Evolutionary conservation across 2,888 invertebrate species (phyloP), one percentile per base, ranked within the genome.

Genomic region (Ochlodes sylvanus): DNA sequence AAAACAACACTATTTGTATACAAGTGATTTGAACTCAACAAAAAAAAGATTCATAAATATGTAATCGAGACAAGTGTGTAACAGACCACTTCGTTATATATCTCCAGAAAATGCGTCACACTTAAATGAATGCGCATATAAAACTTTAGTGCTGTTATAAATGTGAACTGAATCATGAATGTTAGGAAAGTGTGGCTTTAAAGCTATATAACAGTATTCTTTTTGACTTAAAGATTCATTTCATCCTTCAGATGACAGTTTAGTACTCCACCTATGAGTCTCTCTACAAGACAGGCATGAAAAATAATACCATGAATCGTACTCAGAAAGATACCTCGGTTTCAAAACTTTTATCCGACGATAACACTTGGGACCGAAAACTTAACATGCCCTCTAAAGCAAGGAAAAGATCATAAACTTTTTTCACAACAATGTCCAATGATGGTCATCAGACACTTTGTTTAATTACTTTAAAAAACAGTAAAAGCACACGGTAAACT

Each of bases 121-220:
- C 67, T 72, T 64, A 74, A 85, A 86, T 82, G 73, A 86, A 89
- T 89, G 88, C 87, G 87, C 89, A 89, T 88, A 88, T 81, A 81
- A 86, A 85, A 83, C 79, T 80, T 82, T 77, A 76, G 84, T 85
- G 81, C 79, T 79, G 79, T 82, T 82, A 85, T 83, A 83, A 80
- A 47, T 44, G 79, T 83, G 84, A 85, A 86, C 85, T 79, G 78
- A 82, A 84, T 84, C 83, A 83, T 77, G 82, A 79, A 79, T 80
- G 76, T 74, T 77, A 75, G 77, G 76, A 57, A 56, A 55, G 21
- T 34, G 14, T 15, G 50, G 32, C 15, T 50, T 63, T 10, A 64
- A 56, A 21, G 38, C 57, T 50, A 56, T 63, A 44, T 34, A 44
- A 14, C 42, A 63, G 44, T 32, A n/a, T 21, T 19, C 44, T 44